These are phyloP conservation scores for Phymorhynchus buccinoides DNA, from an alignment of 1,140 invertebrate genomes.

Conservation along the genomic window DNA sequence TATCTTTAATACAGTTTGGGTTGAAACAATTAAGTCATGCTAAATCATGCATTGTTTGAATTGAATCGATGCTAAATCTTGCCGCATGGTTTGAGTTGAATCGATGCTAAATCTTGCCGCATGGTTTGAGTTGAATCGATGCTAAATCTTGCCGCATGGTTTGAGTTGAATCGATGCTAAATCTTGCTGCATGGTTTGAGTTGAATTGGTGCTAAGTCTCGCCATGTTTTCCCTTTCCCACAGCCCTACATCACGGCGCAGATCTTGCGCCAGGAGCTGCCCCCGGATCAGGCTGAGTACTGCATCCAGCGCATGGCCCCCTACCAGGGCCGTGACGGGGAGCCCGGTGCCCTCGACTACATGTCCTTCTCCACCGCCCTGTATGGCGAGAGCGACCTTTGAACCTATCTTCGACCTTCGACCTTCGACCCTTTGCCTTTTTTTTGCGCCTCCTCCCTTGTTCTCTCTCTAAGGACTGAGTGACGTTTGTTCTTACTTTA, in stretches of 20 bases:
- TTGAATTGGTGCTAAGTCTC: too few species aligned
- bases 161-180: too few species aligned
- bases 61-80: too few species aligned
- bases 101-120: too few species aligned
- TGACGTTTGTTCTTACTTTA: constrained; percentile 6
- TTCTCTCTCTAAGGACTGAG: neutral
- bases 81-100: too few species aligned
- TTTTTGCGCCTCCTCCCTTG: neutral
- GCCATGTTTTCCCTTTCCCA: too few species aligned
- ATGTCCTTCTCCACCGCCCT: constrained; percentile 99
- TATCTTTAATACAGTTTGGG: too few species aligned
- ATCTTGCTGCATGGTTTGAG: too few species aligned
- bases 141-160: too few species aligned
- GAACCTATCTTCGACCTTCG: neutral
- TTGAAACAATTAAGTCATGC: too few species aligned
- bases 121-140: too few species aligned
- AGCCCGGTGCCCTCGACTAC: constrained; percentile 94
- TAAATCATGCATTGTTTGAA: too few species aligned
- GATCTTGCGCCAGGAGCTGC: constrained; percentile 95
- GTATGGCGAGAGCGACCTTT: constrained; percentile 97
- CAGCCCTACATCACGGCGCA: constrained; percentile 98
- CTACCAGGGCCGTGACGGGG: constrained; percentile 76
- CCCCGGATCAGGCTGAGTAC: constrained; percentile 99
- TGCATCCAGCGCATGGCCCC: constrained; percentile 99
- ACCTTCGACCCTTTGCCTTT: neutral